Evolutionary conservation across 1,140 invertebrate species (phyloP).

Genomic region (Pectinophora gossypiella): DNA sequence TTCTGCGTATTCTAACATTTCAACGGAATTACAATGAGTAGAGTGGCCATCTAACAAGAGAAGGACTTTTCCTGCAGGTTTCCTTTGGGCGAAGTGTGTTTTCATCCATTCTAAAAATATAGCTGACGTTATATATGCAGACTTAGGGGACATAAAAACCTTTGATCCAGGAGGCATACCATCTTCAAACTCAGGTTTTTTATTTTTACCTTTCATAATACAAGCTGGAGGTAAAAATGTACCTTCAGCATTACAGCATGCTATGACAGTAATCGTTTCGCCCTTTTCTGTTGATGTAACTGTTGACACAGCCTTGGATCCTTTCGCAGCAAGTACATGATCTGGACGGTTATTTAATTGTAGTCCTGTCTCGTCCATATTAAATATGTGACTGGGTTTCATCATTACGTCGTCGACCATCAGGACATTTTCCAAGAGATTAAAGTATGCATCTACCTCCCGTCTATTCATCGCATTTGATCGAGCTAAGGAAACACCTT

Average conservation of each 20-base stretch:
- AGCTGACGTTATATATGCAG: slow-evolving; percentile 26
- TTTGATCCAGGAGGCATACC: slow-evolving; percentile 30
- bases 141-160: slow-evolving; percentile 31
- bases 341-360: slow-evolving; percentile 38
- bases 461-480: slow-evolving; percentile 26
- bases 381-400: slow-evolving; percentile 49
- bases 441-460: slow-evolving; percentile 23
- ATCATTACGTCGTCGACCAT: slow-evolving; percentile 9
- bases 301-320: slow-evolving; percentile 19
- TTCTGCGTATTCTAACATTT: slow-evolving; percentile 25
- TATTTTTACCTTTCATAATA: slow-evolving; percentile 27
- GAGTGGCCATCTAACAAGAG: slow-evolving; percentile 6
- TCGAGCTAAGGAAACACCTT: slow-evolving; percentile 27
- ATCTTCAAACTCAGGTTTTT: slow-evolving; percentile 28
- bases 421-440: slow-evolving; percentile 23
- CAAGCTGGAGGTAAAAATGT: slow-evolving; percentile 23
- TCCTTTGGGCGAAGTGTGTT: slow-evolving; percentile 8
- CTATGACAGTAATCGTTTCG: slow-evolving; percentile 29
- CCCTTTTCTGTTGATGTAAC: slow-evolving; percentile 27
- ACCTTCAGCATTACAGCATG: slow-evolving; percentile 25
- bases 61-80: not conserved
- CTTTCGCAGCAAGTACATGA: slow-evolving; percentile 23
- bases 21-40: slow-evolving; percentile 11
- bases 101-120: slow-evolving; percentile 30
- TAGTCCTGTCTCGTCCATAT: slow-evolving; percentile 57